These are phyloP conservation scores for Tiaroga cobitis DNA, from an alignment of 2,797 vertebrate species.

Conservation along the genomic window DNA sequence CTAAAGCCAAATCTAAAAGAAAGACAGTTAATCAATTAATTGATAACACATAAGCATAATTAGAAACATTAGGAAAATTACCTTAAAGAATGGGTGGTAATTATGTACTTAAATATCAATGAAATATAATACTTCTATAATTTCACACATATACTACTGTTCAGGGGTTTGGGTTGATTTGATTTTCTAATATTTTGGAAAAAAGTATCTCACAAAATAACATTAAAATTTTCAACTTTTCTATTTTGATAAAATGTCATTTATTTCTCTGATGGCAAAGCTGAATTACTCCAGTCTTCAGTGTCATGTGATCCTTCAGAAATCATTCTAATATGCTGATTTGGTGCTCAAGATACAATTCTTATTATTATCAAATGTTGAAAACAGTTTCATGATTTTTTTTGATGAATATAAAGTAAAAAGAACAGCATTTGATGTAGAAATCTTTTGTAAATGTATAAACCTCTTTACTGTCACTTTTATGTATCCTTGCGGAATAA, in stretches of 20 bases:
- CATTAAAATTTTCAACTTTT: not conserved
- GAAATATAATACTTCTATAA: not conserved
- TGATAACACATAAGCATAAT: not conserved
- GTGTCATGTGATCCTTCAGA: not conserved
- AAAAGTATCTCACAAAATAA: too few species aligned
- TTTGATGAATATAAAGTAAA: not conserved
- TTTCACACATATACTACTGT: not conserved
- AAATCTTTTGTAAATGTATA: not conserved
- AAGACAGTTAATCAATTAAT: not conserved
- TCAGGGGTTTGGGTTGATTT: not conserved
- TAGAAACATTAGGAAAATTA: not conserved
- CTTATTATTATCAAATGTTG: not conserved
- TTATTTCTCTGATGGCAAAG: not conserved
- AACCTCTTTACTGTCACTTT: not conserved
- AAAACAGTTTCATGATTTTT: not conserved
- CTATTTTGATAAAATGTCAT: not conserved
- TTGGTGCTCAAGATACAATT: not conserved
- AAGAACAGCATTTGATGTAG: not conserved
- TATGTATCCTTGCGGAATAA: not conserved
- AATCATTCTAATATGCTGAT: not conserved
- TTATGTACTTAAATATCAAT: not conserved
- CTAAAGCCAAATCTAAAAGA: slow-evolving; percentile 87
- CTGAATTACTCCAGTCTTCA: not conserved
- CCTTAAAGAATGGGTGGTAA: not conserved
- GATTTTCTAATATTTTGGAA: not conserved